A percentile compares a stretch with the other conserved stretches of the same genome.
Evolutionary conservation across 2,888 invertebrate genomes (phyloP).

Genomic region (Carcina quercana): DNA sequence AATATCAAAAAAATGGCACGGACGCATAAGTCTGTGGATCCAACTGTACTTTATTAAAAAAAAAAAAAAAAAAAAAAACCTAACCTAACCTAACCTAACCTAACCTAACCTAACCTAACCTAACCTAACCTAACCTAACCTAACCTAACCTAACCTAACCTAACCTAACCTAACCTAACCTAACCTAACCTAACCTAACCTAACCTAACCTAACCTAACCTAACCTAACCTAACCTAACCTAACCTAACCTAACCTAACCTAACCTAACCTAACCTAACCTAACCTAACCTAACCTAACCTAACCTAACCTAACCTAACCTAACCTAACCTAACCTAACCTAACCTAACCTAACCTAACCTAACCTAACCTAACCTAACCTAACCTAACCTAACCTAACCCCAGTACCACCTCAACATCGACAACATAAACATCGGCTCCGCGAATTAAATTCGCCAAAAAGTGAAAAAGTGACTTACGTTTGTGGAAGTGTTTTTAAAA

Average conservation of each 20-base stretch:
- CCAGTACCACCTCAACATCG: constrained; percentile 6
- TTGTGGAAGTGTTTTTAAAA: not conserved
- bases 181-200: constrained; percentile 12
- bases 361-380: constrained; percentile 6
- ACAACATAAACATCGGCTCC: not conserved
- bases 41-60: too few species aligned
- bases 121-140: constrained; percentile 20
- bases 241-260: constrained; percentile 12
- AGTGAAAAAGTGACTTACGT: constrained; percentile 1
- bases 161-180: constrained; percentile 15
- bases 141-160: constrained; percentile 18
- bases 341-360: constrained; percentile 17
- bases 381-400: constrained; percentile 18
- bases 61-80: too few species aligned
- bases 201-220: constrained; percentile 13
- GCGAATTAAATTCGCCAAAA: not conserved
- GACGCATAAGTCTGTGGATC: too few species aligned
- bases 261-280: constrained; percentile 10
- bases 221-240: constrained; percentile 15
- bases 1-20: too few species aligned
- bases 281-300: constrained; percentile 4
- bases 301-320: constrained; percentile 14
- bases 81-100: constrained; percentile 21
- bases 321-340: constrained; percentile 16
- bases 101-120: constrained; percentile 21